phyloP scores from a whole-genome alignment of 92 coral and sea anemone genomes.

The Zoanthus solanderi region DNA sequence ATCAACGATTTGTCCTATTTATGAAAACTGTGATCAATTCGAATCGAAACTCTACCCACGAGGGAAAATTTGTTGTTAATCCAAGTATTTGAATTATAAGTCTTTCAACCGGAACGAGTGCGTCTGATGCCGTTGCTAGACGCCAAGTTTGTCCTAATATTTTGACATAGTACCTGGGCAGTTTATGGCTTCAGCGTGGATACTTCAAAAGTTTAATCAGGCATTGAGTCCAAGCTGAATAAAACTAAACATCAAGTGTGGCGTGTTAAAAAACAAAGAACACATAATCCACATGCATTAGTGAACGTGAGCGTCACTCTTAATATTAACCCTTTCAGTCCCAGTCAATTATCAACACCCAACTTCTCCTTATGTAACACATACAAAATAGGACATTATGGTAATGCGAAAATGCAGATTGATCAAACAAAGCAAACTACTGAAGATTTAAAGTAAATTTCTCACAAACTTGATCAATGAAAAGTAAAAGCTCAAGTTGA shows the following conservation, averaged over 20 bases:
- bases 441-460: no score
- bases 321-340: no score
- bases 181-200: not conserved
- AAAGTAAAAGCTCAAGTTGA: no score
- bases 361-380: no score
- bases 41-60: not conserved
- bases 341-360: no score
- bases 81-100: not conserved
- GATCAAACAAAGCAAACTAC: no score
- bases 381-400: no score
- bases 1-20: not conserved
- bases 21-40: conserved; percentile 21
- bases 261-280: conserved; percentile 12
- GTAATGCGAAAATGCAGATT: not conserved
- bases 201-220: not conserved
- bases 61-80: not conserved
- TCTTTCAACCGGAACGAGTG: conserved; percentile 25
- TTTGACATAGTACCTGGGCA: not conserved
- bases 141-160: not conserved
- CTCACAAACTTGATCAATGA: no score
- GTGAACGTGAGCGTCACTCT: conserved; percentile 17
- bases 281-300: not conserved
- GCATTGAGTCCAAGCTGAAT: not conserved
- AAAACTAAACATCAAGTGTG: not conserved
- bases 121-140: conserved; percentile 45